These are phyloP conservation scores for Formica exsecta DNA, from an alignment of 1,140 invertebrate genomes.

Conservation along the genomic window DNA sequence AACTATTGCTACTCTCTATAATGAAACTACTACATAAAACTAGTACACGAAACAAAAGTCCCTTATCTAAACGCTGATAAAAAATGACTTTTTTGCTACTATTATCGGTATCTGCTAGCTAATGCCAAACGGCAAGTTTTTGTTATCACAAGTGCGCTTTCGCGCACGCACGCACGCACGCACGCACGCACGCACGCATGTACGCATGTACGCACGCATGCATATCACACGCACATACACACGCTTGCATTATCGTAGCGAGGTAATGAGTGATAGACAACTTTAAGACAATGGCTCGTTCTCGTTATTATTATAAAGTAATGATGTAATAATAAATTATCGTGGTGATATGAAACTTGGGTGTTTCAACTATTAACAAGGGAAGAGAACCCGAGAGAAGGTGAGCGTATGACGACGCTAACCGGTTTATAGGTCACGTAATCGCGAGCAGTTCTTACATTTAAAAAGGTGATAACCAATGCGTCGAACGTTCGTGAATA, in stretches of 20 bases:
- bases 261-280: conserved; percentile 59
- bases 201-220: not conserved
- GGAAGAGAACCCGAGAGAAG: not conserved
- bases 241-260: conserved; percentile 51
- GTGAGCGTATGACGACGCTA: conserved; percentile 21
- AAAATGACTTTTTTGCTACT: conserved; percentile 47
- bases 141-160: conserved; percentile 43
- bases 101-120: conserved; percentile 43
- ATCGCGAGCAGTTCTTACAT: conserved; percentile 66
- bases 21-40: no score
- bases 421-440: conserved; percentile 67
- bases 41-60: conserved; percentile 18
- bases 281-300: conserved; percentile 58
- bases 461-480: conserved; percentile 50
- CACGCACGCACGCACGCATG: not conserved
- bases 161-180: no score
- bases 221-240: not conserved
- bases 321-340: conserved; percentile 68
- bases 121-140: conserved; percentile 51
- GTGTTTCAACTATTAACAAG: conserved; percentile 54
- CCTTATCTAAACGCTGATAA: conserved; percentile 44
- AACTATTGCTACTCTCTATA: not conserved
- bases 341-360: conserved; percentile 13
- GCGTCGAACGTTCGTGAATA: conserved; percentile 51
- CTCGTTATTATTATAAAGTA: conserved; percentile 67